Conservation (phyloP, 2,113 vertebrate genomes). For the Carlito syrichta region DNA sequence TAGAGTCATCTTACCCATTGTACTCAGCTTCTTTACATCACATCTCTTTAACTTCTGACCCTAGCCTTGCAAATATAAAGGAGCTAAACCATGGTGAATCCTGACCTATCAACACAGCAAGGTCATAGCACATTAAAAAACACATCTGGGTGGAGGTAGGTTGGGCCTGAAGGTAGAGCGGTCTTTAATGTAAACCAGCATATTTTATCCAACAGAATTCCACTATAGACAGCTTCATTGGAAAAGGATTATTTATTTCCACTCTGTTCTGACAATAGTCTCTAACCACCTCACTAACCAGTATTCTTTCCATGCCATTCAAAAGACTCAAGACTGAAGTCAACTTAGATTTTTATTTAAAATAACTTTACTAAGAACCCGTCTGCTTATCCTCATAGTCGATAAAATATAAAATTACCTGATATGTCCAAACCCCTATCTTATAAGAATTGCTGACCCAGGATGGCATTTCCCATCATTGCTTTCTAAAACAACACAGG, state of each 20-base stretch:
- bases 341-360: conserved; percentile 23
- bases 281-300: not conserved
- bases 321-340: conserved; percentile 42
- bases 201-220: not conserved
- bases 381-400: not conserved
- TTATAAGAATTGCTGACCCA: conserved; percentile 32
- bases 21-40: not conserved
- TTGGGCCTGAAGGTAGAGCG: not conserved
- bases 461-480: conserved; percentile 40
- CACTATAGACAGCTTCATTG: not conserved
- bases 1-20: not conserved
- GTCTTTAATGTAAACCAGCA: not conserved
- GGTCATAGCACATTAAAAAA: not conserved
- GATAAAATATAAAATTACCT: conserved; percentile 35
- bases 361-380: conserved; percentile 9
- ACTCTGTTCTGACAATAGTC: not conserved
- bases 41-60: not conserved
- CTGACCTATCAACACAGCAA: not conserved
- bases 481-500: conserved; percentile 55
- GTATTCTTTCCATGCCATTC: conserved; percentile 5
- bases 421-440: conserved; percentile 18
- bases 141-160: not conserved
- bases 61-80: not conserved
- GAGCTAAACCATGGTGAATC: not conserved
- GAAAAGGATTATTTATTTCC: not conserved